Percentiles rank a stretch among this genome's conserved stretches.
Evolutionary conservation across 2,113 vertebrate genomes (phyloP).

Genomic region (Cynoglossus semilaevis): DNA sequence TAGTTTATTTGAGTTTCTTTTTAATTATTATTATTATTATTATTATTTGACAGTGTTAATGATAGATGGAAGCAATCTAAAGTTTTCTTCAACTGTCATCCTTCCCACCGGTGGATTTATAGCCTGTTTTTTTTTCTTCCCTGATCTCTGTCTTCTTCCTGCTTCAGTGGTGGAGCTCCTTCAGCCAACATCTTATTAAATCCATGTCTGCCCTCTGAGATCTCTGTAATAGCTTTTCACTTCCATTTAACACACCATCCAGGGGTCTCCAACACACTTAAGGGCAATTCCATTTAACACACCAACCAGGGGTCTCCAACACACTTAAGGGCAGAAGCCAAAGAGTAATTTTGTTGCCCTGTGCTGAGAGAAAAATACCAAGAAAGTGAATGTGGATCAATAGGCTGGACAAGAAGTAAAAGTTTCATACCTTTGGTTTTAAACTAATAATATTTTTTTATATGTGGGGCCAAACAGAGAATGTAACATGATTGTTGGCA

Average conservation of each 20-base stretch:
- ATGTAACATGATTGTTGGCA: neutral
- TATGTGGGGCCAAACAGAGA: neutral
- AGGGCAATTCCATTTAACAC: slow-evolving; percentile 43
- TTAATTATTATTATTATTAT: too few species aligned
- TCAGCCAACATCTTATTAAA: slow-evolving; percentile 34
- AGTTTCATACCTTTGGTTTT: neutral
- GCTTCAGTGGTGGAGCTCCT: slow-evolving; percentile 2
- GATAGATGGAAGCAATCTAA: too few species aligned
- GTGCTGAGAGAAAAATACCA: slow-evolving; percentile 10
- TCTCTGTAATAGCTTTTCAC: slow-evolving; percentile 42
- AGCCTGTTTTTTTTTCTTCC: slow-evolving; percentile 6
- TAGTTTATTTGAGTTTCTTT: too few species aligned
- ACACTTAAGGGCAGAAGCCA: slow-evolving; percentile 33
- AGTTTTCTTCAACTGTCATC: neutral
- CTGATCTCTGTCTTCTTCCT: neutral
- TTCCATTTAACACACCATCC: slow-evolving; percentile 39
- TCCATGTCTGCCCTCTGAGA: slow-evolving; percentile 27
- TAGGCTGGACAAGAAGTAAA: slow-evolving; percentile 5
- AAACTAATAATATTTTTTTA: neutral
- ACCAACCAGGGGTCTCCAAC: slow-evolving; percentile 25
- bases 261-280: slow-evolving; percentile 30
- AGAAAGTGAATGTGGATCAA: slow-evolving; percentile 12
- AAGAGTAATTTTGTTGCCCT: slow-evolving; percentile 32
- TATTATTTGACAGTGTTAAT: too few species aligned
- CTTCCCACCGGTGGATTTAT: neutral